Conservation (phyloP, 1,140 invertebrate species). For the Phenacoccus solenopsis region DNA sequence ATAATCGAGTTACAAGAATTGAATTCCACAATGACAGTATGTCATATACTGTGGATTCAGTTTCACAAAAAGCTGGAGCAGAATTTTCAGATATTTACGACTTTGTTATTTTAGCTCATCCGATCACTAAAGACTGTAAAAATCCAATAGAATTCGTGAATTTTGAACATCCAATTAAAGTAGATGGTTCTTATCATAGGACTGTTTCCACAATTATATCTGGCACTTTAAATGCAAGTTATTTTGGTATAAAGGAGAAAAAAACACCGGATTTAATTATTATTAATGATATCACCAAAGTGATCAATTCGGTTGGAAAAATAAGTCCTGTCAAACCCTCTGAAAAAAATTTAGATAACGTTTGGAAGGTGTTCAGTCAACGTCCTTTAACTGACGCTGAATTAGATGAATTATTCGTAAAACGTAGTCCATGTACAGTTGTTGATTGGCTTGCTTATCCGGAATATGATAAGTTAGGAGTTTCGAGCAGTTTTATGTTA, state of each 20-base stretch:
- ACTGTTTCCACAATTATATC: constrained; percentile 45
- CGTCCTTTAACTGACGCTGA: constrained; percentile 34
- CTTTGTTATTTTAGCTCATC: constrained; percentile 45
- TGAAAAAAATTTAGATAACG: constrained; percentile 24
- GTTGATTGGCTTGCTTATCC: constrained; percentile 51
- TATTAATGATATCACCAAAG: constrained; percentile 36
- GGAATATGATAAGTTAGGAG: constrained; percentile 36
- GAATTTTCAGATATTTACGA: constrained; percentile 36
- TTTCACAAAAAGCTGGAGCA: constrained; percentile 21
- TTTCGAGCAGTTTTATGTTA: constrained; percentile 41
- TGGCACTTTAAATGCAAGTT: constrained; percentile 37
- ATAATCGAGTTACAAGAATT: constrained; percentile 30
- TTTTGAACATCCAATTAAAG: background rate
- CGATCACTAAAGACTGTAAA: constrained; percentile 35
- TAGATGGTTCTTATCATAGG: constrained; percentile 38
- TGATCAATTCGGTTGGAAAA: constrained; percentile 35
- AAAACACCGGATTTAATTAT: constrained; percentile 36
- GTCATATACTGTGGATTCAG: constrained; percentile 19
- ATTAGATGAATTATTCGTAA: constrained; percentile 39
- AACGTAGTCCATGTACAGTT: constrained; percentile 33
- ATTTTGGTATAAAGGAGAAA: constrained; percentile 32
- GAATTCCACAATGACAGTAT: constrained; percentile 19
- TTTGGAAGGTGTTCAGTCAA: constrained; percentile 49
- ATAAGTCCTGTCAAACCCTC: constrained; percentile 33
- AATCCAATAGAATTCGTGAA: constrained; percentile 24